A percentile compares a stretch with the other conserved stretches of the same genome.
Evolutionary conservation across 2,888 invertebrate genomes (phyloP).

Genomic region (Pheosia tremula): DNA sequence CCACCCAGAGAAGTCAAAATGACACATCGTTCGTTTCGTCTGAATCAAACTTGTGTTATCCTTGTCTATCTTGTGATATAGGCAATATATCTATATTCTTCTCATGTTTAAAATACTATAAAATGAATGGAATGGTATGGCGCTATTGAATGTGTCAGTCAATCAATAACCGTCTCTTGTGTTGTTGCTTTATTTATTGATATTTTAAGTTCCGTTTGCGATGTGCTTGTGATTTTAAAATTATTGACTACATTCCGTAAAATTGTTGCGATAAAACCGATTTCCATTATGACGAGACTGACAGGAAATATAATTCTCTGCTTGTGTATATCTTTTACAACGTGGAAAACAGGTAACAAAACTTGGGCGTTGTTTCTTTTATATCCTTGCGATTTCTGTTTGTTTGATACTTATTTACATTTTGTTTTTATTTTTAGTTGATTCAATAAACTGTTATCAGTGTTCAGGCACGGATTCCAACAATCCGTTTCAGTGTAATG

Average conservation of each 20-base stretch:
- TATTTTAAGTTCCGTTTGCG: background rate
- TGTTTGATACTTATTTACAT: constrained; percentile 41
- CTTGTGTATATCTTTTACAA: constrained; percentile 40
- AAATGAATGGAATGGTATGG: background rate
- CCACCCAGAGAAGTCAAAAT: background rate
- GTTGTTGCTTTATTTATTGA: background rate
- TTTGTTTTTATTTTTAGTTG: constrained; percentile 75
- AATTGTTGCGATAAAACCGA: constrained; percentile 13
- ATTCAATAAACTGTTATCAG: constrained; percentile 92
- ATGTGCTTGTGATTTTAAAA: constrained; percentile 19
- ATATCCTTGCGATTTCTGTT: constrained; percentile 14
- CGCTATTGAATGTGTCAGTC: too few relatives aligned
- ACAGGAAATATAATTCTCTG: constrained; percentile 34
- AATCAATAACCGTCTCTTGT: background rate
- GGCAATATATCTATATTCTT: background rate
- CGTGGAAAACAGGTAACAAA: constrained; percentile 58
- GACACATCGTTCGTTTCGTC: too few relatives aligned
- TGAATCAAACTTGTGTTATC: background rate
- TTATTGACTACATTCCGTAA: constrained; percentile 11
- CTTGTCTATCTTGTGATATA: background rate
- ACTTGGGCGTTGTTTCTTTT: constrained; percentile 53
- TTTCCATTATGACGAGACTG: constrained; percentile 37
- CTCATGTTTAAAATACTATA: background rate
- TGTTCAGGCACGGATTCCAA: constrained; percentile 93
- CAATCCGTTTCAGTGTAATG: constrained; percentile 93